Evolutionary conservation across 1,140 invertebrate species (phyloP), one percentile per base, ranked within the genome.

Genomic region (Lepidurus packardi): DNA sequence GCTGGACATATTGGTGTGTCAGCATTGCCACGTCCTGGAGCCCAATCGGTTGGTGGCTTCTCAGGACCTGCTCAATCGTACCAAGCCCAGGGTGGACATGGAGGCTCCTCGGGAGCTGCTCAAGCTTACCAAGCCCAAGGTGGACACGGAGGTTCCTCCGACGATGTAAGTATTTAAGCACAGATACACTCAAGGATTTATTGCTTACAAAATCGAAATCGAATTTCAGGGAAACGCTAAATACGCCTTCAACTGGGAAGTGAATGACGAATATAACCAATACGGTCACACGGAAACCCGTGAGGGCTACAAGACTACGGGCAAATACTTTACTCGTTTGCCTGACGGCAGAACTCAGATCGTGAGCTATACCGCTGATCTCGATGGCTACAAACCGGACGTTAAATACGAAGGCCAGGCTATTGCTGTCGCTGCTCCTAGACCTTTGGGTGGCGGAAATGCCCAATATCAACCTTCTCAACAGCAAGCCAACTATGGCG

Each of bases 341-440:
- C 93, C 93, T 75, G 93, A 95, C 86, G 93, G 93, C 82, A 90
- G 92, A 83, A 92, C 90, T 84, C 93, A 94, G 86, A 89, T 93
- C 81, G 92, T 95, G 65, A 89, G 92, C 83, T 95, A 81, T 75
- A 74, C 75, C 2, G 81, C 81, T 11, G 78, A 79, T 21, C 25
- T 73, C 0, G 75, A 78, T 21, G 81, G 81, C 44, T 82, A 80
- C 75, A 73, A 44, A 21, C 81, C 81, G 2, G 53, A 82, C 41
- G 81, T 82, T 4, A 74, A 75, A 24, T 82, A 82, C 45, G 81
- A 82, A 45, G 80, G 79, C 1, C 45, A 81, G 13, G 79, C 80
- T 21, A 43, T 74, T 11, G 34, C 43, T 47, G 76, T 65, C 16
- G 53, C 53, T 21, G 53, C 53, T 65, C 53, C 53, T 65, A 13